Evolutionary conservation across 2,888 invertebrate genomes (phyloP), one percentile per base, ranked within the genome.

Genomic region (Drosophila borealis): DNA sequence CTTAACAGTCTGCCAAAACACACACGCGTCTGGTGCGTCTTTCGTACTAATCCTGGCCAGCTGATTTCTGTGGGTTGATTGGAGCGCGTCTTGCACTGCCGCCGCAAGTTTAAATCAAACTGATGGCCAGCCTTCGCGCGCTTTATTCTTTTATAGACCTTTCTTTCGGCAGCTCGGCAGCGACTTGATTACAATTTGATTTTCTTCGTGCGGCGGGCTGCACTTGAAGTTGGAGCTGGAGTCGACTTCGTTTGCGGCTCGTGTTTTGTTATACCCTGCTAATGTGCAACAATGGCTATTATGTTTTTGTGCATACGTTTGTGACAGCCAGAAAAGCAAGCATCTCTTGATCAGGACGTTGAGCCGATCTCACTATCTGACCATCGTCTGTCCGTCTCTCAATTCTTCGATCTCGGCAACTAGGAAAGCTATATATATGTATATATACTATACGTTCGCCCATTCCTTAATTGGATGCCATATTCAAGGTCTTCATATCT

Each of bases 41-140:
- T 29, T 29, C 29, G 17, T 45, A 17, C 53, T 56, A 65, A 85
- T 73, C 73, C 69, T 54, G 49, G 39, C 46, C 25, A 37, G 51
- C 51, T 70, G 53, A 29, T 50, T 44, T 71, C 49, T 44, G 21
- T 65, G 49, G 33, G 9, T 41, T 34, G 42, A 49, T 61, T 54
- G 68, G 39, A 64, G 70, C 82, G 61, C 78, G 75, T 70, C 55
- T 66, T 67, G 74, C 78, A 65, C 76, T 70, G 83, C 82, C 88
- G 29, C 8, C 86, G 92, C 91, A 93, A 91, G 90, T 93, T 92
- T 93, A 92, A 93, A 93, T 93, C 89, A 83, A 93, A 94, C 94
- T 94, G 94, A 93, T 93, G 92, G 81, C 80, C 65, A 75, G 81
- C 78, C 84, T 87, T 89, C 88, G 87, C 85, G 81, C 78, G 87